Evolutionary conservation across 2,888 invertebrate species (phyloP).

Genomic region (Drosophila ustulata): DNA sequence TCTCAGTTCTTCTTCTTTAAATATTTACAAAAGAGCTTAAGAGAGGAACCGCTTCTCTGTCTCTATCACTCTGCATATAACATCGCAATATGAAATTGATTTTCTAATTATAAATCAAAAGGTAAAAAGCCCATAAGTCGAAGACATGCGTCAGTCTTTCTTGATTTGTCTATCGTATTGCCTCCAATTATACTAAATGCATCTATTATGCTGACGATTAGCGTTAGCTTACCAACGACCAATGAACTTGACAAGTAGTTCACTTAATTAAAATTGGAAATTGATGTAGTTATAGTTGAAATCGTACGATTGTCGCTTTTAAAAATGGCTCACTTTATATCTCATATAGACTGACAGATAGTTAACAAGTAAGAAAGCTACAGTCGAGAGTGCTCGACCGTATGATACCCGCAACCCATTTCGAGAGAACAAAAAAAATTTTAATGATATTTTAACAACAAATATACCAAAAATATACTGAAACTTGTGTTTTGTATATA

Average conservation of each 20-base stretch:
- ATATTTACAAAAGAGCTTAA: constrained; percentile 65
- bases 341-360: too few relatives aligned
- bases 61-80: not conserved
- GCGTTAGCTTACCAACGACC: not conserved
- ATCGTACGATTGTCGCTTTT: not conserved
- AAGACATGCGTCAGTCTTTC: constrained; percentile 19
- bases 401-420: too few relatives aligned
- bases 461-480: too few relatives aligned
- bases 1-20: constrained; percentile 46
- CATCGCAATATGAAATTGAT: constrained; percentile 44
- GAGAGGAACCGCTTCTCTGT: constrained; percentile 11
- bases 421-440: too few relatives aligned
- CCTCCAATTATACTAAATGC: constrained; percentile 6
- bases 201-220: not conserved
- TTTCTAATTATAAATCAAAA: constrained; percentile 62
- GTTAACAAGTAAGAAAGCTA: too few relatives aligned
- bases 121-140: constrained; percentile 14
- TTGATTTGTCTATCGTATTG: too few relatives aligned
- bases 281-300: not conserved
- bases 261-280: not conserved
- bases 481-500: too few relatives aligned
- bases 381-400: too few relatives aligned
- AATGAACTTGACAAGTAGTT: not conserved
- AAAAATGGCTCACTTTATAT: not conserved
- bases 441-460: too few relatives aligned